Evolutionary conservation across 2,113 vertebrate genomes (phyloP), one percentile per base, ranked within the genome.

Genomic region (Serinus canaria): DNA sequence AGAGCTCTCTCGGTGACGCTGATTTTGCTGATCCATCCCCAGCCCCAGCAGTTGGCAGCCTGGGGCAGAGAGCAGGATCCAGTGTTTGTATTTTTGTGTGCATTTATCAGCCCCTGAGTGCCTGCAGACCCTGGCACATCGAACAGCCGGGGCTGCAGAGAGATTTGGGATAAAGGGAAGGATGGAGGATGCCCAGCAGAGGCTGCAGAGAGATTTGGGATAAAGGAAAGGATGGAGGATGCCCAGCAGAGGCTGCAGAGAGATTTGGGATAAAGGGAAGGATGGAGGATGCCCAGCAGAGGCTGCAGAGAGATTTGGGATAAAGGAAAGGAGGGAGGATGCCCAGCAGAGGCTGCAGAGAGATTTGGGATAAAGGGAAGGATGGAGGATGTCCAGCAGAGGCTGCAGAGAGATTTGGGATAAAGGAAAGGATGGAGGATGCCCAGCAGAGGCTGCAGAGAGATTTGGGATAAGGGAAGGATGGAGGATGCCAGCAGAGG

Each of bases 11-110:
- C 92, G 77, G 9, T 47, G 30, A 27, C 9, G 59, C 9, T 93
- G 87, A 83, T 91, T 89, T 66, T 68, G 75, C 83, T 94, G 87
- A 85, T 76, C 13, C 87, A 60, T 77, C 83, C 81, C 43, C 56
- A 41, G 53, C 7, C 0, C 6, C 27, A 41, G 85, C 69, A 67
- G 33, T 63, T 49, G 63, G 47, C 49, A 50, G 49, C 24, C 49
- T 5, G 90, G 49, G 15, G 49, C 49, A 50, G 49, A 14, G 14
- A 50, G 49, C 77, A 55, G 47, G 35, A 69, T 21, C 55, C 68
- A 46, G 27, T 23, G 12, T 20, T 11, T 30, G 31, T n/a, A 8
- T 43, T 78, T 78, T 0, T 16, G 10, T 10, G 52, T 13, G 58
- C 6, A 4, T 33, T 83, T 83, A 49, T 59, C 81, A 50, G 12